A percentile compares a stretch with the other conserved stretches of the same genome.
Conservation (phyloP, 2,113 vertebrate genomes). For the Lutjanus erythropterus region DNA sequence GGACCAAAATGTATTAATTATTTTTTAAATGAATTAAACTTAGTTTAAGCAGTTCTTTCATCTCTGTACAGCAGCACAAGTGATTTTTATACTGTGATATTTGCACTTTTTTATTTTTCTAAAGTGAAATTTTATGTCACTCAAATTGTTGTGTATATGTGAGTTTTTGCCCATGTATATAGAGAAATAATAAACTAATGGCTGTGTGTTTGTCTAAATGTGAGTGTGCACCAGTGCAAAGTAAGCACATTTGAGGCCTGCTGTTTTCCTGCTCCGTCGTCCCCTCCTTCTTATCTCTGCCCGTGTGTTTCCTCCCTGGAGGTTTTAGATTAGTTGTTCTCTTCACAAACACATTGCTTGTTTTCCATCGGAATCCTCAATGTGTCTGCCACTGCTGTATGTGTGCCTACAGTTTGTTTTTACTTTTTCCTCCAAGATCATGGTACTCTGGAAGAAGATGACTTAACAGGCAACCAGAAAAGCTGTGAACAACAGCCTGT, state of each 20-base stretch:
- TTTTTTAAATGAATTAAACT: background rate
- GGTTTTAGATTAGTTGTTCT: conserved; percentile 31
- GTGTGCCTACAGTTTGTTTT: background rate
- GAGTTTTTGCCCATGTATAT: conserved; percentile 14
- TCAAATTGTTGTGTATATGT: conserved; percentile 21
- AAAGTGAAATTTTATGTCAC: background rate
- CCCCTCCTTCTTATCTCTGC: conserved; percentile 66
- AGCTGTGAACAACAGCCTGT: background rate
- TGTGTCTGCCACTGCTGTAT: background rate
- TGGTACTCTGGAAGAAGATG: background rate
- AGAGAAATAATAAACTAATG: conserved; percentile 6
- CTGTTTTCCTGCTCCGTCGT: conserved; percentile 61
- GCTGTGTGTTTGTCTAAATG: conserved; percentile 13
- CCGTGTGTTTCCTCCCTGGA: conserved; percentile 68
- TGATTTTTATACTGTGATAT: conserved; percentile 57
- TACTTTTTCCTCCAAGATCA: background rate
- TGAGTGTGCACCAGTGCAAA: conserved; percentile 9
- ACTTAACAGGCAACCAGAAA: background rate
- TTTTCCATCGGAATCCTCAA: background rate
- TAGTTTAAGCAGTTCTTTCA: background rate
- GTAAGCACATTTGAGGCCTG: conserved; percentile 52
- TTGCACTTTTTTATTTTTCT: conserved; percentile 69
- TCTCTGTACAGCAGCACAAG: background rate
- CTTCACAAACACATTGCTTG: conserved; percentile 19
- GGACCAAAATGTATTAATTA: conserved; percentile 12